Conservation (phyloP, 2,113 vertebrate species). For the Microcebus murinus region DNA sequence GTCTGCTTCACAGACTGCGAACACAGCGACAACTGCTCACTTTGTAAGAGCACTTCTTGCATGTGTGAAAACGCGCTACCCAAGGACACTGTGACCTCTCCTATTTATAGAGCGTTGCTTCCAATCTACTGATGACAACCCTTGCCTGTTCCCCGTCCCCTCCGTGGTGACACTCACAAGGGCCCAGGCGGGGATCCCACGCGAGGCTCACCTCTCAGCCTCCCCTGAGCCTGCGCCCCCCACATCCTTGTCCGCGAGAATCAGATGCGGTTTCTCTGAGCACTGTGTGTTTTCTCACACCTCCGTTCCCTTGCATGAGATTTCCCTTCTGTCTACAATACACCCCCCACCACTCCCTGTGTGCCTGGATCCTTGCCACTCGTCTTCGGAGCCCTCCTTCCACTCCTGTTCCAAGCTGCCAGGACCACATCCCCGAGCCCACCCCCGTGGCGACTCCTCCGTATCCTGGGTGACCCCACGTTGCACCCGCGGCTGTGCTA, state of each 20-base stretch:
- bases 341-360: background rate
- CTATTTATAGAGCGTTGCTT: background rate
- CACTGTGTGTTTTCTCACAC: background rate
- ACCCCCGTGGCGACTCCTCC: background rate
- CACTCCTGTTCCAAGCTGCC: background rate
- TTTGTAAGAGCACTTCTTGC: background rate
- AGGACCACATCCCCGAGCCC: background rate
- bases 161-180: background rate
- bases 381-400: background rate
- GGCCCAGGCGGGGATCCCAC: background rate
- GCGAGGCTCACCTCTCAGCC: background rate
- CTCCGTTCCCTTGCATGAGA: fast-evolving
- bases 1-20: background rate
- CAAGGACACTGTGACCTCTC: background rate
- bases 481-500: too few species aligned
- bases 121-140: background rate
- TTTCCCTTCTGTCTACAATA: background rate
- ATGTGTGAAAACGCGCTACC: background rate
- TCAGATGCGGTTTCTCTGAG: background rate
- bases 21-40: too few species aligned
- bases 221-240: background rate
- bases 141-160: background rate
- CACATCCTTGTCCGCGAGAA: background rate
- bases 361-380: background rate
- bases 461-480: background rate